Evolutionary conservation across 2,888 invertebrate species (phyloP).

Genomic region (Drosophila multiciliata): DNA sequence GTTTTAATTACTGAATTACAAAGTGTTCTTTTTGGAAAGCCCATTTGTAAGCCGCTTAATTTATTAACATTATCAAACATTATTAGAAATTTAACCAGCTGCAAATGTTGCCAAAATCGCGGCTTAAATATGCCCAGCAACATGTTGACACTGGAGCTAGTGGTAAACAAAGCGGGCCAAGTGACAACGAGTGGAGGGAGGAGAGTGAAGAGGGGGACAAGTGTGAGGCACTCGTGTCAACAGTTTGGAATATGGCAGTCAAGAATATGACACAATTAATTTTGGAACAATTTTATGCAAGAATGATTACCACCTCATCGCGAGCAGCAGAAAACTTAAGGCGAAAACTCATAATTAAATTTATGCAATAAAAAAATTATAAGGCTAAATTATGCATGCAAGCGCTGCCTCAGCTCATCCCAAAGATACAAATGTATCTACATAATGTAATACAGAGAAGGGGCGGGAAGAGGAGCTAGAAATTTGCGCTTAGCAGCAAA

Average conservation of each 20-base stretch:
- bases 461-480: neutral
- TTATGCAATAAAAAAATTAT: conserved; percentile 57
- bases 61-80: conserved; percentile 61
- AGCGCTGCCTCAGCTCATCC: conserved; percentile 50
- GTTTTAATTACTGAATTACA: conserved; percentile 54
- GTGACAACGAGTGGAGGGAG: neutral
- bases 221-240: conserved; percentile 42
- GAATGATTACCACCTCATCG: conserved; percentile 65
- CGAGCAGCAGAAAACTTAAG: conserved; percentile 13
- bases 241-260: conserved; percentile 36
- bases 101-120: conserved; percentile 42
- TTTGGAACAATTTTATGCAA: conserved; percentile 67
- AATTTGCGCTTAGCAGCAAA: conserved; percentile 1
- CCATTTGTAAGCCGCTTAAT: conserved; percentile 72
- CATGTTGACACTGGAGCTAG: conserved; percentile 43
- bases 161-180: conserved; percentile 31
- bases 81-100: conserved; percentile 40
- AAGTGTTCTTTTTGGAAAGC: conserved; percentile 6
- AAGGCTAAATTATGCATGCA: conserved; percentile 61
- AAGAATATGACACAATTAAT: conserved; percentile 67
- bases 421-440: conserved; percentile 42
- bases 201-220: neutral
- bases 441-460: conserved; percentile 41
- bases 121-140: conserved; percentile 46
- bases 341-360: conserved; percentile 45